phyloP scores from a whole-genome alignment of 2,888 invertebrate genomes.

The Eristalinus aeneus region DNA sequence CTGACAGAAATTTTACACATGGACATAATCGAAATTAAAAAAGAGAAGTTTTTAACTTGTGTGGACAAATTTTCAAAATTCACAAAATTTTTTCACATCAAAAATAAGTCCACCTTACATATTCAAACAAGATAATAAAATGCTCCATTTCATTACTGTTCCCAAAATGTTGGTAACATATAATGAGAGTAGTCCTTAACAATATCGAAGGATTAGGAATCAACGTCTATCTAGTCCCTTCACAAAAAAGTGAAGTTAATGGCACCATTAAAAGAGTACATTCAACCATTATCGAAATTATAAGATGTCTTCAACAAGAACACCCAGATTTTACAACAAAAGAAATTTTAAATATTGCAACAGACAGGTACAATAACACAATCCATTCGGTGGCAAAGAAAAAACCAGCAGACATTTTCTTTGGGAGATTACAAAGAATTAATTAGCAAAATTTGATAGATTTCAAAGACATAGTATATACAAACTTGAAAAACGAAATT shows the following conservation, averaged over 20 bases:
- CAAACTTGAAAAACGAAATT: neutral
- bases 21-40: constrained; percentile 15
- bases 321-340: constrained; percentile 16
- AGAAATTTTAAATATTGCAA: constrained; percentile 17
- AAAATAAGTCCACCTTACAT: constrained; percentile 1
- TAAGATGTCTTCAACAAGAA: constrained; percentile 50
- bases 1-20: constrained; percentile 22
- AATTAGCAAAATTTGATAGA: too few species aligned
- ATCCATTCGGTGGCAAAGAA: too few species aligned
- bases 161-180: too few species aligned
- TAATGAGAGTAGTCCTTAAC: too few species aligned
- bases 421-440: too few species aligned
- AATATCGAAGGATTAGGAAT: constrained; percentile 60
- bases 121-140: constrained; percentile 3
- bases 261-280: constrained; percentile 54
- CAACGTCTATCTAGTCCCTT: constrained; percentile 48
- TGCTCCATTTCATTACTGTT: too few species aligned
- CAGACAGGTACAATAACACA: constrained; percentile 51
- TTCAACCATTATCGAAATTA: constrained; percentile 55
- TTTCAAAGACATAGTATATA: neutral
- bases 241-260: constrained; percentile 67
- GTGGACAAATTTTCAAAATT: constrained; percentile 33
- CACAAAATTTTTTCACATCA: constrained; percentile 7
- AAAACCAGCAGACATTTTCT: too few species aligned
- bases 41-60: constrained; percentile 13